A percentile compares a stretch with the other conserved stretches of the same genome.
Conservation (phyloP, 2,888 invertebrate genomes). For the Polydrusus tereticollis region DNA sequence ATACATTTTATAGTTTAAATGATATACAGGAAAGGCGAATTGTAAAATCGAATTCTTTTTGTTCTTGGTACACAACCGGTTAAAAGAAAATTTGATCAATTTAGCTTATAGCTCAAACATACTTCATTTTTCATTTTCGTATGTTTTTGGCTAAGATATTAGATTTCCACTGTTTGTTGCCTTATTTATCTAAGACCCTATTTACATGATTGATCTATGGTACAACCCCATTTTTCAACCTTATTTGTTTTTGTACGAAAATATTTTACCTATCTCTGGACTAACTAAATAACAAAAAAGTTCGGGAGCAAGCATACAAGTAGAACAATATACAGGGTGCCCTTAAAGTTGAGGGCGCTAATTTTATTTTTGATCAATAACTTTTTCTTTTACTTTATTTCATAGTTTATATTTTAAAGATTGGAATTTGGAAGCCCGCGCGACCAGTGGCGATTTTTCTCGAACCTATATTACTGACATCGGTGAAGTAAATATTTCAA, state of each 20-base stretch:
- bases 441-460: too few relatives aligned
- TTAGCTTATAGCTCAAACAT: conserved; percentile 35
- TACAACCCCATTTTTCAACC: conserved; percentile 32
- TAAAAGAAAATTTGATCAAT: conserved; percentile 28
- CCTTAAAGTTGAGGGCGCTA: too few relatives aligned
- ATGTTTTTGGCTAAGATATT: conserved; percentile 33
- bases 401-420: too few relatives aligned
- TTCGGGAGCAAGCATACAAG: too few relatives aligned
- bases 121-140: conserved; percentile 35
- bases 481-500: too few relatives aligned
- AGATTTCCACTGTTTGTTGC: conserved; percentile 31
- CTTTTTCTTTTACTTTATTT: too few relatives aligned
- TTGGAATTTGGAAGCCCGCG: too few relatives aligned
- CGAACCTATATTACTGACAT: too few relatives aligned
- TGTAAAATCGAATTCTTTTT: background rate
- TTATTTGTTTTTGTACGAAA: conserved; percentile 28
- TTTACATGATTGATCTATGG: conserved; percentile 40
- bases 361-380: too few relatives aligned
- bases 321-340: background rate
- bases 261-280: conserved; percentile 16
- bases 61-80: background rate
- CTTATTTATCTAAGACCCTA: conserved; percentile 35
- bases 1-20: too few relatives aligned
- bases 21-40: background rate
- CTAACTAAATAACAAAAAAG: background rate